Evolutionary conservation across 1,140 invertebrate species (phyloP), one percentile per base, ranked within the genome.

Genomic region (Caenorhabditis briggsae): DNA sequence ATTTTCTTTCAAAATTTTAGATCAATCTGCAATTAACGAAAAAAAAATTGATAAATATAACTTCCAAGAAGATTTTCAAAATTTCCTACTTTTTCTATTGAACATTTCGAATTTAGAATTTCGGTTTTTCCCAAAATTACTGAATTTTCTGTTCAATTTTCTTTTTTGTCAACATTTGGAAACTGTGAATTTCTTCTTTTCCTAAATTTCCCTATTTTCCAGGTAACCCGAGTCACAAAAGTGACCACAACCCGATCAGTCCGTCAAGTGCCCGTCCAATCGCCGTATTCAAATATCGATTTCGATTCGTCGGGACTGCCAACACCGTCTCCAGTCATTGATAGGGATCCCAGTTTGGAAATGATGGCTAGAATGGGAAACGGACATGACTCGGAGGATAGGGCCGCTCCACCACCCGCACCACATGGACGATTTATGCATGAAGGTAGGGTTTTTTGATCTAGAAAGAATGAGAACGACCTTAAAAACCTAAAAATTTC

Each of bases 211-310:
- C 46, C 1, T 20, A 3, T 18, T 2, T 58, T 92, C 82, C 55
- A 92, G 90, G 89, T 92, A 25, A 92, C 91, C 20, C 88, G 91
- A 48, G 91, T 92, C 50, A 92, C 91, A 78, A 92, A 92, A 87
- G 89, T 92, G n/a, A 92, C 91, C 46, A 92, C 91, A 18, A 92
- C 91, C 18, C 78, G 91, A 82, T 90, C 89, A 41, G 88, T 92
- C 16, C 86, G 90, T 65, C 91, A 92, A 86, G 88, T 92, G 43
- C 92, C 92, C 11, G 89, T 92, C 18, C 74, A 90, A 53, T 89
- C 91, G 9, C 86, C 86, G 0, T 87, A 84, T 12, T 84, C 82
- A 14, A 89, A 92, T 61, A 88, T 92, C 25, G 90, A 85, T 84
- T 92, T 92, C 78, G 91, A 92, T 83, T 84, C 88, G 3, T 89